Evolutionary conservation across 2,888 invertebrate genomes (phyloP).

Genomic region (Euplagia quadripunctaria): DNA sequence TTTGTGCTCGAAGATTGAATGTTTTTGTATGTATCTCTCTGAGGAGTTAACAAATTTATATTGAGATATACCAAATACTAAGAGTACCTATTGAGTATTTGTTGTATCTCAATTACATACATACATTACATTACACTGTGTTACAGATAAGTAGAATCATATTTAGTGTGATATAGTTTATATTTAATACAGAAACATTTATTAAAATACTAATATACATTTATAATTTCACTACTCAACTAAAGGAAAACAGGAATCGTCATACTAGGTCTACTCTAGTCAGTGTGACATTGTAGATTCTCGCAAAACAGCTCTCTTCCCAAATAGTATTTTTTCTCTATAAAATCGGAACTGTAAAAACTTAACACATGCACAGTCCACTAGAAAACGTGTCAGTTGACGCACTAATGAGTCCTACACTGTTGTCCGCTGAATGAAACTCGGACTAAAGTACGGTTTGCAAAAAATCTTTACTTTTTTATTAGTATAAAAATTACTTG

Average conservation of each 20-base stretch:
- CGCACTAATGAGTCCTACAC: slow-evolving; percentile 45
- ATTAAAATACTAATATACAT: no score
- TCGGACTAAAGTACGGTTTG: background rate
- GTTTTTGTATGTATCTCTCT: no score
- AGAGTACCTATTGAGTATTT: no score
- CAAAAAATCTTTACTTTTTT: background rate
- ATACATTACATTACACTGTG: no score
- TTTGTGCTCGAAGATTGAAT: no score
- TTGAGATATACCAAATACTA: background rate
- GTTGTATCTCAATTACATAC: no score
- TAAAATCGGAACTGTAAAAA: background rate
- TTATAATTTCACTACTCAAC: background rate
- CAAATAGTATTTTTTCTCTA: background rate
- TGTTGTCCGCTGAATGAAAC: slow-evolving; percentile 43
- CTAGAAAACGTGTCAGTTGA: slow-evolving; percentile 28
- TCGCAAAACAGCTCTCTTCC: background rate
- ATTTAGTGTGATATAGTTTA: no score
- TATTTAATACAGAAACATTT: no score
- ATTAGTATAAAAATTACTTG: background rate
- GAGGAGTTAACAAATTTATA: no score
- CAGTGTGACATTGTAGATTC: background rate
- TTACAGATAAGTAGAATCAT: no score
- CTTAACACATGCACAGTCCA: slow-evolving; percentile 5
- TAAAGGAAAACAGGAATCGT: background rate
- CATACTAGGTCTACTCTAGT: background rate